Evolutionary conservation across 2,113 vertebrate species (phyloP).

Genomic region (Recurvirostra avosetta): DNA sequence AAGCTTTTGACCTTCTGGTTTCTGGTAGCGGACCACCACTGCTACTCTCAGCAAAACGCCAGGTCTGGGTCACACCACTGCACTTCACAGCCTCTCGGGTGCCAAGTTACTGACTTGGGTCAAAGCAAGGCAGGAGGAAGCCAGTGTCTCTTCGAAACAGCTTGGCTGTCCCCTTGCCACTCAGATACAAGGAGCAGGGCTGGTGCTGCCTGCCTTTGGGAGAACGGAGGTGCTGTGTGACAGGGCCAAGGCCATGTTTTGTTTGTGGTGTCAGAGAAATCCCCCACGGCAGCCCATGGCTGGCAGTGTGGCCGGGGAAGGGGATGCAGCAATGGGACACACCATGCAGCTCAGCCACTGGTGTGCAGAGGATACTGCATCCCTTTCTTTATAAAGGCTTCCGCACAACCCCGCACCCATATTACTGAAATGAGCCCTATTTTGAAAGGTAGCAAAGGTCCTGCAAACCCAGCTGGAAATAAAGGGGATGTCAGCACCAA

Average conservation of each 20-base stretch:
- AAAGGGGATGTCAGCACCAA: background rate
- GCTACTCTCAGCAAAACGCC: background rate
- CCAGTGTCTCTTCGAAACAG: background rate
- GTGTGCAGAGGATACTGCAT: background rate
- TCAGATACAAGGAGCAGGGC: background rate
- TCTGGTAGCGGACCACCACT: background rate
- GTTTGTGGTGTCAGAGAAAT: background rate
- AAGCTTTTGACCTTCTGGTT: background rate
- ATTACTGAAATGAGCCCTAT: background rate
- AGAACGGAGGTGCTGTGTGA: background rate
- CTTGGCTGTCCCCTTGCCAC: rapidly evolving
- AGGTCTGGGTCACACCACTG: background rate
- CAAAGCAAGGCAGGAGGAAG: background rate
- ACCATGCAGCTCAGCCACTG: background rate
- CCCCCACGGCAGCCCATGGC: rapidly evolving
- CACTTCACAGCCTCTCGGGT: background rate
- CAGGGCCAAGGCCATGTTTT: background rate
- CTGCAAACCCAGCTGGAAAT: background rate
- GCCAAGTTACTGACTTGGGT: background rate
- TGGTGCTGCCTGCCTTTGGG: background rate
- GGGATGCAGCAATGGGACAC: background rate
- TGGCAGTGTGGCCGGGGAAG: background rate
- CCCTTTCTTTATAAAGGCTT: background rate
- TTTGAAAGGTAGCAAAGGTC: background rate
- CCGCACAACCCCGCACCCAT: rapidly evolving